Conservation (phyloP, 2,113 vertebrate genomes). For the Eurystomus gularis region DNA sequence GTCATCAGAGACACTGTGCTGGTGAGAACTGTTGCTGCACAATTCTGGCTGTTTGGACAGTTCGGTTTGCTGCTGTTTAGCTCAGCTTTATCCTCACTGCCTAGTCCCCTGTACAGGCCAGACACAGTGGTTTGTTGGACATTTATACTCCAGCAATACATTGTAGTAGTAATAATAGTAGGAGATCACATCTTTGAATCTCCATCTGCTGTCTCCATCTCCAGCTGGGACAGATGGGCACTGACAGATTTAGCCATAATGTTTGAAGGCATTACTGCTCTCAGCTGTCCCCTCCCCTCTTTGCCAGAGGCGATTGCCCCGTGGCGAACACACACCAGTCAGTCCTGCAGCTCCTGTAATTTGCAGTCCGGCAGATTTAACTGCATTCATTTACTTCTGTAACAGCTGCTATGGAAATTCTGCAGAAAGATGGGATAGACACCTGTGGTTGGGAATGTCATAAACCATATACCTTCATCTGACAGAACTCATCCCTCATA, state of each 20-base stretch:
- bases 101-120: not conserved
- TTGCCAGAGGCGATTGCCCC: not conserved
- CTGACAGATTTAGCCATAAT: not conserved
- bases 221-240: not conserved
- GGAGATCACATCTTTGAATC: not conserved
- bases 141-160: not conserved
- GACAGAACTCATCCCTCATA: not conserved
- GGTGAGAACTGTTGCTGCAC: not conserved
- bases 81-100: not conserved
- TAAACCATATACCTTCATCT: not conserved
- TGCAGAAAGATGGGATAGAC: not conserved
- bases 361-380: not conserved
- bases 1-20: not conserved
- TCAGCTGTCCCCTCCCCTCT: not conserved
- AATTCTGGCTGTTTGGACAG: not conserved
- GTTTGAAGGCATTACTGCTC: not conserved
- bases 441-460: not conserved
- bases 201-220: not conserved
- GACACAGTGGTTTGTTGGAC: not conserved
- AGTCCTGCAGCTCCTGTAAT: not conserved
- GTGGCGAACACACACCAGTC: not conserved
- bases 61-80: not conserved
- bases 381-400: not conserved
- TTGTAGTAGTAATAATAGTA: not conserved
- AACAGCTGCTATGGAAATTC: not conserved